Conservation (phyloP, 2,888 invertebrate genomes). For the Lydus trimaculatus region DNA sequence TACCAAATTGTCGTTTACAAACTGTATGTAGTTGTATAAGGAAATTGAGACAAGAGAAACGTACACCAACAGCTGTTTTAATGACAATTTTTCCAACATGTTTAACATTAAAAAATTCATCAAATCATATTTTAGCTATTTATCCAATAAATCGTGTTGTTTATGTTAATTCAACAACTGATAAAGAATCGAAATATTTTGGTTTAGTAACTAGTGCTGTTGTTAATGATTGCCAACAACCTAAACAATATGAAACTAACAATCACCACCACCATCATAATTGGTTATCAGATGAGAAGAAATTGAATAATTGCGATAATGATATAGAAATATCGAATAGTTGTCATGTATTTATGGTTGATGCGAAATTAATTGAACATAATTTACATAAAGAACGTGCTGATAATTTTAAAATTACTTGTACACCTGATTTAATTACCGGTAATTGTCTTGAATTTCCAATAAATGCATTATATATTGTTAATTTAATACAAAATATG, state of each 20-base stretch:
- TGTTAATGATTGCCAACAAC: slow-evolving; percentile 37
- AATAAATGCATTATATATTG: slow-evolving; percentile 79
- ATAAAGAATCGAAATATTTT: slow-evolving; percentile 91
- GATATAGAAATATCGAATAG: slow-evolving; percentile 79
- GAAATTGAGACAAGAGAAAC: slow-evolving; percentile 86
- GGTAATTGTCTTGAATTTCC: slow-evolving; percentile 91
- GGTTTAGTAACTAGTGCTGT: slow-evolving; percentile 89
- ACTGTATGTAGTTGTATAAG: slow-evolving; percentile 88
- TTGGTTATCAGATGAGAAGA: slow-evolving; percentile 37
- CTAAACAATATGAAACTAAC: slow-evolving; percentile 27
- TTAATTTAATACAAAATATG: slow-evolving; percentile 76
- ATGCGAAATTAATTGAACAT: slow-evolving; percentile 85
- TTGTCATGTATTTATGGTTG: slow-evolving; percentile 95
- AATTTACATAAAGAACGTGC: slow-evolving; percentile 81
- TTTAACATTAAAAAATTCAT: slow-evolving; percentile 79
- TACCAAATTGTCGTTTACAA: slow-evolving; percentile 76
- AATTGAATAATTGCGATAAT: slow-evolving; percentile 39
- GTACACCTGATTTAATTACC: slow-evolving; percentile 79
- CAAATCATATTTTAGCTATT: slow-evolving; percentile 81
- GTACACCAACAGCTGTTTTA: slow-evolving; percentile 83
- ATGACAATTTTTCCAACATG: slow-evolving; percentile 85
- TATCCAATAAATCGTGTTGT: slow-evolving; percentile 87
- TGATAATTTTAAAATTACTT: slow-evolving; percentile 83
- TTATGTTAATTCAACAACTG: slow-evolving; percentile 89
- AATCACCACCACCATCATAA: slow-evolving; percentile 7